Conservation (phyloP, 2,888 invertebrate species). For the Stegana nigrithorax region DNA sequence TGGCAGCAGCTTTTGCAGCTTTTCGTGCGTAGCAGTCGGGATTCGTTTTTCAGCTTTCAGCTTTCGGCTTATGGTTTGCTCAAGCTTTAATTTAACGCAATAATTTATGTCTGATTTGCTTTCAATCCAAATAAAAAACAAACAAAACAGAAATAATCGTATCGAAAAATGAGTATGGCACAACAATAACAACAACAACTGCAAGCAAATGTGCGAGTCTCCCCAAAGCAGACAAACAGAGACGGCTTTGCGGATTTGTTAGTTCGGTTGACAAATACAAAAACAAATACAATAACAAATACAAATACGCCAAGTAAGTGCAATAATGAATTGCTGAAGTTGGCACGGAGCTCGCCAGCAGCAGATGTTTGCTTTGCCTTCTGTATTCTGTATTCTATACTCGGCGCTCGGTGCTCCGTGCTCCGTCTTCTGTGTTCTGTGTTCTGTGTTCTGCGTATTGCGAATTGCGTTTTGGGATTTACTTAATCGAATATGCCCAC, state of each 20-base stretch:
- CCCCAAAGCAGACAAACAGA: background rate
- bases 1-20: background rate
- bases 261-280: slow-evolving; percentile 55
- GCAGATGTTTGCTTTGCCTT: too few species aligned
- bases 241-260: slow-evolving; percentile 36
- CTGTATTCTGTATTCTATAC: too few species aligned
- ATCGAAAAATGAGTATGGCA: background rate
- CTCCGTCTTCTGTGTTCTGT: background rate
- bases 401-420: too few species aligned
- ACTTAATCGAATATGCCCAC: slow-evolving; percentile 53
- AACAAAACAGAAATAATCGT: background rate
- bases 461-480: slow-evolving; percentile 46
- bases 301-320: too few species aligned
- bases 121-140: slow-evolving; percentile 28
- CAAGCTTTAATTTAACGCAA: slow-evolving; percentile 43
- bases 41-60: too few species aligned
- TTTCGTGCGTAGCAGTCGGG: slow-evolving; percentile 9
- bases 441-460: slow-evolving; percentile 24
- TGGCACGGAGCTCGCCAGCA: too few species aligned
- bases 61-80: slow-evolving; percentile 38
- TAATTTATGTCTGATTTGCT: slow-evolving; percentile 46
- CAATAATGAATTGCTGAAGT: slow-evolving; percentile 56
- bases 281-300: too few species aligned
- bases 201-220: too few species aligned
- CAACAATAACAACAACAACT: background rate